Base-by-base conservation (phyloP, 2,797 vertebrate genomes). In the Neosilurus hyrtlii region DNA sequence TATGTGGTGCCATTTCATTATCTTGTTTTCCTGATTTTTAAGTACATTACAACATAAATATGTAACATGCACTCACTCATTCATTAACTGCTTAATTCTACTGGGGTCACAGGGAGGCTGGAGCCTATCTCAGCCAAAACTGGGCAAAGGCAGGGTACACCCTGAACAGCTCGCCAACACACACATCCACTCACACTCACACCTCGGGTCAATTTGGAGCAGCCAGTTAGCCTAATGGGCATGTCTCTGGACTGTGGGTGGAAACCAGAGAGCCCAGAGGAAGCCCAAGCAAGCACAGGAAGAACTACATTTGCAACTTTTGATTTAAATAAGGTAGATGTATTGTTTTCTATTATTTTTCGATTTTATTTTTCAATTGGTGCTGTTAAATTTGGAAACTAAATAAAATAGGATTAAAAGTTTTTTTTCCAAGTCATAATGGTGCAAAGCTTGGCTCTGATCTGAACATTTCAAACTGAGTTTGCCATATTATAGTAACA, bases 381-480 rank as follows among this genome's bases (percentile, higher is more conserved):
- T 49, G 67, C 37, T 16, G 56, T 52, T 30, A 18, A n/a, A 61
- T 43, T n/a, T 2, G 30, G 7, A 62, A 61, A 24, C 35, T 15
- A 15, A 62, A 43, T 62, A 16, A 9, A 10, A 54, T 30, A 5
- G 20, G 26, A 59, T 30, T 57, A 10, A 61, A 59, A 61, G 24
- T 24, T 72, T 73, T 30, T 30, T 56, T 30, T 61, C 37, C 1
- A 59, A 75, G n/a, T 26, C 57, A 63, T 26, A 15, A 20, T 51
- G 52, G 52, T 68, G 65, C 65, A 68, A 9, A 9, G 75, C 59
- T 26, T 63, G 37, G 75, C 57, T 26, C 35, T 68, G 22, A 56
- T 67, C 51, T 12, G 26, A 35, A 80, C 78, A 54, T 79, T 75
- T 86, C 56, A 68, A 70, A 68, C 51, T 37, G 79, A 70, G 77